Evolutionary conservation across 1,140 invertebrate genomes (phyloP), one percentile per base, ranked within the genome.

Genomic region (Halictus rubicundus): DNA sequence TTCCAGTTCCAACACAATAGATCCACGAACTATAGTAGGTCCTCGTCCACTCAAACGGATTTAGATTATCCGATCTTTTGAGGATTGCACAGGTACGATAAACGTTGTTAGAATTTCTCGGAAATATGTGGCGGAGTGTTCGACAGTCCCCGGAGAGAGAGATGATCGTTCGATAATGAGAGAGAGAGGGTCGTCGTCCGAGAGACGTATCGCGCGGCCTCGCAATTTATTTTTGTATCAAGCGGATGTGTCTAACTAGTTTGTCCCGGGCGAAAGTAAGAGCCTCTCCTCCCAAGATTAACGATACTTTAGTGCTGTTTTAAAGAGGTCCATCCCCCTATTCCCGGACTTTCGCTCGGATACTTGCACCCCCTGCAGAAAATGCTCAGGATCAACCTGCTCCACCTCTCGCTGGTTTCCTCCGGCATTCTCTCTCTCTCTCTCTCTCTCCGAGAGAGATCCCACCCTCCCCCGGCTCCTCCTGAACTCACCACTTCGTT

Each of bases 171-270:
- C 70, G 61, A 59, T 32, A 68, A 68, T 9, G 0, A 52, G 23
- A 39, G 16, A 21, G 6, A 23, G 23, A 9, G 52, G 46, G 54
- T 27, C 9, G 32, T 32, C 32, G 32, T 2, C 32, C 32, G 5
- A 60, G 75, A 91, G 89, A 93, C 90, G 85, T 92, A 92, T 92
- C 86, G 87, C 82, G 73, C 72, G 74, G 81, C 75, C 82, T 89
- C 82, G 87, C 87, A 90, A 93, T 93, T 92, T 92, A 91, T 93
- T 92, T 92, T 92, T 92, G 90, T 92, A 92, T 92, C 90, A 92
- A 91, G 88, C 88, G 87, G 85, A 91, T 89, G 88, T 90, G 89
- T 92, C 88, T 89, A 93, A 92, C 89, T 91, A 92, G 91, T 93
- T 92, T 92, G 90, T 92, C 90, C 88, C 80, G 84, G 32, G 84